Percentiles rank a stretch among this genome's conserved stretches.
These are phyloP conservation scores for Bungarus multicinctus DNA, from an alignment of 2,113 vertebrate species.

Conservation along the genomic window DNA sequence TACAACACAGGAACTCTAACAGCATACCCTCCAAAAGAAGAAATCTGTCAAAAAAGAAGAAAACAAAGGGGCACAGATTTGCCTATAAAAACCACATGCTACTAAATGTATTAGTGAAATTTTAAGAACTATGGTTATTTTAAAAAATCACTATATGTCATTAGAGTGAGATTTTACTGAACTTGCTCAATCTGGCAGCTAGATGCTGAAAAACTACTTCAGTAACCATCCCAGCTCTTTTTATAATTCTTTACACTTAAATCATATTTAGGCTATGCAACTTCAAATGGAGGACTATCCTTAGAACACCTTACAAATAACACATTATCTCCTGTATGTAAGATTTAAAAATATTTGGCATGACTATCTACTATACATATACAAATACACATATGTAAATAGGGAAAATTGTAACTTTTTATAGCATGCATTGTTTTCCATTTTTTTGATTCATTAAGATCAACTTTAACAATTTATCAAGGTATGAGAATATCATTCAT, in stretches of 20 bases:
- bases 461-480: not conserved
- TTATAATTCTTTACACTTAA: not conserved
- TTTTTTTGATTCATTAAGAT: not conserved
- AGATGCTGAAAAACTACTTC: not conserved
- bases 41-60: not conserved
- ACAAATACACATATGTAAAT: not conserved
- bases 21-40: not conserved
- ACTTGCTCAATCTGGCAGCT: not conserved
- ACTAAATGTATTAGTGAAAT: not conserved
- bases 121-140: not conserved
- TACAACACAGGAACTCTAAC: not conserved
- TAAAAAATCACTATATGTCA: not conserved
- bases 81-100: not conserved
- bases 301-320: not conserved
- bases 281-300: not conserved
- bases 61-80: not conserved
- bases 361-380: not conserved
- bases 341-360: not conserved
- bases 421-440: not conserved
- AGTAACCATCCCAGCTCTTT: not conserved
- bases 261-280: not conserved
- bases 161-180: not conserved
- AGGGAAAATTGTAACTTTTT: not conserved
- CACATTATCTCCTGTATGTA: not conserved
- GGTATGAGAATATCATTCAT: not conserved